Base-by-base conservation (phyloP, 2,888 invertebrate genomes). In the Lepas anatifera region DNA sequence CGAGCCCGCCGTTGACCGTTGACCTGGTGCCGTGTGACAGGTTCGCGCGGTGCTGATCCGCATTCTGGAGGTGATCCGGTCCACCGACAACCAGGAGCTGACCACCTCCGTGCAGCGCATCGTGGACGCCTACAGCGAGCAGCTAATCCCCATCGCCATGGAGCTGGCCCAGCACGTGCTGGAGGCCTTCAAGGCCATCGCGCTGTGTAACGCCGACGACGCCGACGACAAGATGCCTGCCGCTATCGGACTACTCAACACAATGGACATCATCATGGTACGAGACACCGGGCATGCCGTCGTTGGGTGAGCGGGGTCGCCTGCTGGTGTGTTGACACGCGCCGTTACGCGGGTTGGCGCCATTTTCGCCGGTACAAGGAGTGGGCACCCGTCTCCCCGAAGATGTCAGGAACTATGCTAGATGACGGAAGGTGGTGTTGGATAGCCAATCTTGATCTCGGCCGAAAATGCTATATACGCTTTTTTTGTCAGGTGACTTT, bases 21-120 rank as follows among this genome's bases (percentile, higher is more conserved):
- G n/a, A n/a, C n/a, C n/a, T n/a, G n/a, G n/a, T n/a, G n/a, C n/a
- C n/a, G n/a, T n/a, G n/a, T n/a, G n/a, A n/a, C 85, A 90, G 83
- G 88, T 93, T 46, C 89, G 88, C 77, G 86, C 86, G 75, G 87
- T 94, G 63, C 89, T 91, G 0, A 83, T 89, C 73, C 95, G 95
- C 80, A 81, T 98, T 69, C 82, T 99, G 69, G 89, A 89, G 74
- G 88, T 99, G 63, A 92, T 99, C 70, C 86, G 95, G 29, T 92
- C 95, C 81, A 98, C 98, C 0, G 96, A 97, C 81, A 97, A 95
- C 79, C 99, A 99, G 79, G 98, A 98, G 80, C 85, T 99, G 73
- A 95, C 96, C 0, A 90, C 88, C 77, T 97, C 97, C 0, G 87
- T 99, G 84, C 98, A 99, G 79, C 94, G 92, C 80, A 86, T 95